phyloP scores from a whole-genome alignment of 2,113 vertebrate species.

The Solenodon paradoxus region DNA sequence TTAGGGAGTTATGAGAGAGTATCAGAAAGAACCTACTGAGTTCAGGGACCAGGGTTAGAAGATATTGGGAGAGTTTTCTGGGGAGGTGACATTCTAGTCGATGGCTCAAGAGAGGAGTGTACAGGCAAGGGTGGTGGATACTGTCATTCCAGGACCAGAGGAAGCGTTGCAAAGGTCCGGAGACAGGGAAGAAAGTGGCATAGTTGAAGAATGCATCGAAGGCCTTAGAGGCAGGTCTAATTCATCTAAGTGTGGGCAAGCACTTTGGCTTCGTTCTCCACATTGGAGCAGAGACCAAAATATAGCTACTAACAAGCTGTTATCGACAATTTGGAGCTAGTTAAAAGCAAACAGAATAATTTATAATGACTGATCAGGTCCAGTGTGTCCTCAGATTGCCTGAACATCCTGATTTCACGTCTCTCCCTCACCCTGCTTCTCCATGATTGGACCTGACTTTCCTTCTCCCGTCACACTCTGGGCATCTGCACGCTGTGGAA shows the following conservation, averaged over 20 bases:
- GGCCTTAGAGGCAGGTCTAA: accelerated
- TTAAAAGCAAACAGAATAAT: not conserved
- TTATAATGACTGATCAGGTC: not conserved
- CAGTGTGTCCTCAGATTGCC: not conserved
- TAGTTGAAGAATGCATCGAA: not conserved
- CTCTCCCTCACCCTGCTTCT: not conserved
- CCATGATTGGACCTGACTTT: not conserved
- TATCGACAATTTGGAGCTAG: not conserved
- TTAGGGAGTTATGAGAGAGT: not conserved
- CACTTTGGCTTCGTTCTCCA: not conserved
- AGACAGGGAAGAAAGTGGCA: not conserved
- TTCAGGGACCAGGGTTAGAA: not conserved
- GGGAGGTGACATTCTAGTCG: not conserved
- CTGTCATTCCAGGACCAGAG: not conserved
- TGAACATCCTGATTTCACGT: not conserved
- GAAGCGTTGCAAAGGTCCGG: not conserved
- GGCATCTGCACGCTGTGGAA: not conserved
- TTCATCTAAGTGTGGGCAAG: not conserved
- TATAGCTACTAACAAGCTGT: not conserved
- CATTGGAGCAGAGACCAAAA: not conserved
- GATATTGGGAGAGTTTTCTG: not conserved
- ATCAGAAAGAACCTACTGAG: not conserved
- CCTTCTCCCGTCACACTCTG: not conserved
- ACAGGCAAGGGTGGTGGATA: not conserved
- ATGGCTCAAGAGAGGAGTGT: not conserved